Evolutionary conservation across 2,888 invertebrate genomes (phyloP).

Genomic region (Pterostichus niger): DNA sequence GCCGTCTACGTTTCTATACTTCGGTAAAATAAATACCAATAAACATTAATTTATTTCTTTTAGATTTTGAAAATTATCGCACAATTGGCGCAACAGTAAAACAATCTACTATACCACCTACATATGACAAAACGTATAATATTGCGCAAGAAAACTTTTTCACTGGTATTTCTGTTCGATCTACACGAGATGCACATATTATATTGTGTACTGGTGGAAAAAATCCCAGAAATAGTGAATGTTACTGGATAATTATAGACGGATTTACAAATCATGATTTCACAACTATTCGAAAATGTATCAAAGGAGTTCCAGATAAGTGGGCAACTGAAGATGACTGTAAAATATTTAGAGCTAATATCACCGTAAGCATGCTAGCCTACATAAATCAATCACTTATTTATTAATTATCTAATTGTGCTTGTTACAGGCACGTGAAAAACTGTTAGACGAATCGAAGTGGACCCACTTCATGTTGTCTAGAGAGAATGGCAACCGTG

Average conservation of each 20-base stretch:
- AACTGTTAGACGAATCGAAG: conserved; percentile 30
- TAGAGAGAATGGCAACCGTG: not conserved
- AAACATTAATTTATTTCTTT: not conserved
- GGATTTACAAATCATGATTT: not conserved
- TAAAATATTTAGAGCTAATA: not conserved
- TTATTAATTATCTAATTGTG: not conserved
- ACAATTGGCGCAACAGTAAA: not conserved
- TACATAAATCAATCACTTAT: no score
- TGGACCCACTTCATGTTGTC: conserved; percentile 48
- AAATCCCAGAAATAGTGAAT: not conserved
- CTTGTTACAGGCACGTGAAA: not conserved
- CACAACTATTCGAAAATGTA: conserved; percentile 50
- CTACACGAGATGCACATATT: conserved; percentile 42
- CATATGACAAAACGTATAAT: conserved; percentile 2
- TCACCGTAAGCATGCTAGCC: not conserved
- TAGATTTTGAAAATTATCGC: conserved; percentile 5
- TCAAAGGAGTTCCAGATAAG: conserved; percentile 28
- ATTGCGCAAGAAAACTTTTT: not conserved
- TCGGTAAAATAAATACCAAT: no score
- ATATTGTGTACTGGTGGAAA: conserved; percentile 27
- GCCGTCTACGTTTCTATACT: no score
- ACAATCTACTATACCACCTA: not conserved
- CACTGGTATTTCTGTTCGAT: conserved; percentile 51
- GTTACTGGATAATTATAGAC: conserved; percentile 64
- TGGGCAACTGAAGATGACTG: conserved; percentile 23